Conservation (phyloP, 2,797 vertebrate genomes). For the Streptopelia turtur region DNA sequence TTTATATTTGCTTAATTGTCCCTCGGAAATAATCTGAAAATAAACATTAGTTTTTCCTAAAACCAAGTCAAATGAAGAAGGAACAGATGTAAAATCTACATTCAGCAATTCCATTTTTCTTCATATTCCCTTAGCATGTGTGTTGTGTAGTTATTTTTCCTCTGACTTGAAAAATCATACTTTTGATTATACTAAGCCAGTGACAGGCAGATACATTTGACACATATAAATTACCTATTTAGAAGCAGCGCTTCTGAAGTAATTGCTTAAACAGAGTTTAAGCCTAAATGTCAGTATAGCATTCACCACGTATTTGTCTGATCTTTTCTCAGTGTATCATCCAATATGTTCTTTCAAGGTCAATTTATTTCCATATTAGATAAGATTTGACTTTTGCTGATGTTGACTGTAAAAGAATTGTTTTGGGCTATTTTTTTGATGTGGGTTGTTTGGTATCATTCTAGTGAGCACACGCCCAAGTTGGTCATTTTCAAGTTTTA, state of each 20-base stretch:
- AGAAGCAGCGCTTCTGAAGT: neutral
- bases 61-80: constrained; percentile 5
- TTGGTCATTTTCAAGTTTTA: neutral
- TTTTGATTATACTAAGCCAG: constrained; percentile 14
- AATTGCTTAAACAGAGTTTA: constrained; percentile 48
- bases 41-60: constrained; percentile 40
- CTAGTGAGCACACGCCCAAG: neutral
- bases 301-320: constrained; percentile 17
- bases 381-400: neutral
- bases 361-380: constrained; percentile 5
- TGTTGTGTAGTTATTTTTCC: neutral
- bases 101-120: neutral
- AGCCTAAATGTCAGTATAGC: constrained; percentile 16
- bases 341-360: constrained; percentile 13
- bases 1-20: constrained; percentile 11
- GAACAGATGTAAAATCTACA: neutral
- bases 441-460: neutral
- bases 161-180: neutral
- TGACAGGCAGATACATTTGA: constrained; percentile 11
- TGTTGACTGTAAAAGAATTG: neutral
- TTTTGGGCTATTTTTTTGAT: neutral
- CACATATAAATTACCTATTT: constrained; percentile 49
- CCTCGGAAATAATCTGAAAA: constrained; percentile 29
- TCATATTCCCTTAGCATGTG: neutral
- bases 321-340: neutral